Conservation (phyloP, 2,113 vertebrate genomes). For the Coptodon rendalli region DNA sequence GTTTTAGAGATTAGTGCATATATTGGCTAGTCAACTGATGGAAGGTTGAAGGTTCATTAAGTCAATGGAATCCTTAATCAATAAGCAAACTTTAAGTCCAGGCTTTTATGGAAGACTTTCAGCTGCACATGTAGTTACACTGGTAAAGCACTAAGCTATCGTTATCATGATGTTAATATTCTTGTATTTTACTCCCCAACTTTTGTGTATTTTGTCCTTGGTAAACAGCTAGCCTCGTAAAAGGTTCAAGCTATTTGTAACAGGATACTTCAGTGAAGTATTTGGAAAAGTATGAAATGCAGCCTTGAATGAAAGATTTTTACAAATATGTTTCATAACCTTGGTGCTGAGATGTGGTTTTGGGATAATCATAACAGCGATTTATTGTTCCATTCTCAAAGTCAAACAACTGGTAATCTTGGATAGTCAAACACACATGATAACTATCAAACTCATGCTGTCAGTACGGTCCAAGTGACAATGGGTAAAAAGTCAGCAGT, state of each 20-base stretch:
- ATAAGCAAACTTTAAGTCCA: slow-evolving; percentile 84
- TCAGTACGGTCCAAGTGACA: background rate
- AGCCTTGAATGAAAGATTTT: background rate
- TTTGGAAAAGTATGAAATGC: background rate
- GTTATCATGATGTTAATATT: slow-evolving; percentile 11
- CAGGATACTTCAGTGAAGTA: background rate
- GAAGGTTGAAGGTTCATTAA: slow-evolving; percentile 89
- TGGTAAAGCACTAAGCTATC: background rate
- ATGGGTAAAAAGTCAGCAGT: background rate
- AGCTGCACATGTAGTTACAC: slow-evolving; percentile 24
- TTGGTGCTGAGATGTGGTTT: background rate
- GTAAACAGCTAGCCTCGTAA: background rate
- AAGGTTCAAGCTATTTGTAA: slow-evolving; percentile 9
- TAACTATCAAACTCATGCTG: background rate
- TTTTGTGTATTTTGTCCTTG: background rate
- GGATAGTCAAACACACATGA: background rate
- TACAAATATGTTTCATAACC: background rate
- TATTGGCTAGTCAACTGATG: slow-evolving; percentile 79
- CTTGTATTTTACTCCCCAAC: background rate
- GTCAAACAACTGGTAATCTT: background rate
- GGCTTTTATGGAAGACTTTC: slow-evolving; percentile 58
- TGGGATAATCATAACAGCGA: background rate
- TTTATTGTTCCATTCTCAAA: background rate
- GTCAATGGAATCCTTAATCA: slow-evolving; percentile 96
- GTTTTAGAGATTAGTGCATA: slow-evolving; percentile 84